Evolutionary conservation across 2,888 invertebrate genomes (phyloP).

Genomic region (Rosalia funebris): DNA sequence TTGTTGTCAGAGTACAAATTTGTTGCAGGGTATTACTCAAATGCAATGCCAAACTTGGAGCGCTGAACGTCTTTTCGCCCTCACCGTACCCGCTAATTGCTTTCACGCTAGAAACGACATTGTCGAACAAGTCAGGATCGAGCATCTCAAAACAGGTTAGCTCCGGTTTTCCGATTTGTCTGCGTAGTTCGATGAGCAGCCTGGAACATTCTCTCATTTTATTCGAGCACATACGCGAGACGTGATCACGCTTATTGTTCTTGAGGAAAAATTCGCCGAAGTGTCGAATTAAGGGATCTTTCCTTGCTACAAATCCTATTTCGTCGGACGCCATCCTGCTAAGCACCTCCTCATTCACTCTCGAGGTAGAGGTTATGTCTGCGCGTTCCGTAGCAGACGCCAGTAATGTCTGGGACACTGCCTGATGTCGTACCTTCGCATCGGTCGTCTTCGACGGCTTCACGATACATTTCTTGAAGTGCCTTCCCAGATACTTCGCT

Average conservation of each 20-base stretch:
- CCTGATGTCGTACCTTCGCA: conserved; percentile 21
- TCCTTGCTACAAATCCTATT: conserved; percentile 1
- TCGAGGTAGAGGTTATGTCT: background rate
- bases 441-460: conserved; percentile 29
- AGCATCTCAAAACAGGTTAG: background rate
- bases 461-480: conserved; percentile 33
- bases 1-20: background rate
- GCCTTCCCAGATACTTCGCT: conserved; percentile 30
- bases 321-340: background rate
- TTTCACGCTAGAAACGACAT: background rate
- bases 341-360: background rate
- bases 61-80: background rate
- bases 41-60: background rate
- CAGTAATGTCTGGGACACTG: background rate
- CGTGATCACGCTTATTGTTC: background rate
- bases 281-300: background rate
- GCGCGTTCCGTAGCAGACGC: background rate
- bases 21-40: background rate
- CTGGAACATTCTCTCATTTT: conserved; percentile 1
- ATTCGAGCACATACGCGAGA: background rate
- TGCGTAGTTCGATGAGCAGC: background rate
- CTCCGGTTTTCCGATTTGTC: background rate
- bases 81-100: background rate
- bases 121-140: background rate
- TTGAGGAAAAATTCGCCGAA: background rate